Evolutionary conservation across 2,888 invertebrate species (phyloP).

Genomic region (Glyphotaelius pellucidus): DNA sequence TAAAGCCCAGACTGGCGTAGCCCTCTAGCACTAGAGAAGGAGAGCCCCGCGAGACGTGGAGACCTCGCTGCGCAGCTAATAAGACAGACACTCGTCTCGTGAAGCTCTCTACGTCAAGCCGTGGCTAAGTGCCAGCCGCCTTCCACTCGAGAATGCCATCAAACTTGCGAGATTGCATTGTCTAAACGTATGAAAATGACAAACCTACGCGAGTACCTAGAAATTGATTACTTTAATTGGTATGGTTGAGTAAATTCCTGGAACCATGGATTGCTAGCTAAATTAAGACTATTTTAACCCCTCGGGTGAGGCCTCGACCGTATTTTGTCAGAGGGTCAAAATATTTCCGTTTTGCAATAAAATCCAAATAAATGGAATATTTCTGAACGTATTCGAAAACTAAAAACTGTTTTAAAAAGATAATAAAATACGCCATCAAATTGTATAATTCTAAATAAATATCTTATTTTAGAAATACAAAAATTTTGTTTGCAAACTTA

Average conservation of each 20-base stretch:
- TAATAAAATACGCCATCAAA: no score
- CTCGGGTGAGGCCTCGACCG: no score
- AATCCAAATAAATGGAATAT: no score
- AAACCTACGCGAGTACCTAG: not conserved
- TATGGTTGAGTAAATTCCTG: not conserved
- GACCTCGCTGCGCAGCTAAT: not conserved
- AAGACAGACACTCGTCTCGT: slow-evolving; percentile 30
- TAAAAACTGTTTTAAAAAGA: no score
- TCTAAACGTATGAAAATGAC: not conserved
- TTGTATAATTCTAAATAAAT: no score
- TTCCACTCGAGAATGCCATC: not conserved
- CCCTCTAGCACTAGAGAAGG: not conserved
- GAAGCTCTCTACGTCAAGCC: slow-evolving; percentile 17
- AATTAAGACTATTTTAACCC: not conserved
- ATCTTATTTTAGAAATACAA: no score
- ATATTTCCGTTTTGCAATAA: no score
- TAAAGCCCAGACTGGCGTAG: not conserved
- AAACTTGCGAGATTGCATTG: slow-evolving; percentile 6
- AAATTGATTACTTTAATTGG: not conserved
- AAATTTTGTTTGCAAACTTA: no score
- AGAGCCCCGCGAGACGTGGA: not conserved
- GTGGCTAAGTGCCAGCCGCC: not conserved
- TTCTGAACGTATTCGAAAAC: no score
- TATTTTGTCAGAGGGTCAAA: no score
- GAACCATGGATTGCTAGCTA: not conserved